A percentile compares a stretch with the other conserved stretches of the same genome.
These are phyloP conservation scores for Centrocercus urophasianus DNA, from an alignment of 2,113 vertebrate genomes.

Conservation along the genomic window DNA sequence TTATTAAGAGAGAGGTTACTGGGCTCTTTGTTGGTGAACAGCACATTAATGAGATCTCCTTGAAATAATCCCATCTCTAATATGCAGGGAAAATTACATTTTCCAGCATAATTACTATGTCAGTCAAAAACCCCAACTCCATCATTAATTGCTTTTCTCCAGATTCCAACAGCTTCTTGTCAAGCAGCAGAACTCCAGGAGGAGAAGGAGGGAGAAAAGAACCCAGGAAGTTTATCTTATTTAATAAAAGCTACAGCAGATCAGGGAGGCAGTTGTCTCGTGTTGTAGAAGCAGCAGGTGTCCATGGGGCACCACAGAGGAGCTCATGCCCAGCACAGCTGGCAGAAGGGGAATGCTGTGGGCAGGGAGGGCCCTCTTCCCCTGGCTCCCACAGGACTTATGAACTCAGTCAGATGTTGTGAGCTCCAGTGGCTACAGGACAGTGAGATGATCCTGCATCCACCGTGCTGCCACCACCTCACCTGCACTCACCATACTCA, in stretches of 20 bases:
- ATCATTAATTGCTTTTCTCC: constrained; percentile 68
- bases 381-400: not conserved
- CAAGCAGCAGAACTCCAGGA: constrained; percentile 32
- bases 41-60: constrained; percentile 72
- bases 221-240: not conserved
- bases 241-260: not conserved
- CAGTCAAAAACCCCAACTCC: constrained; percentile 66
- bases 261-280: not conserved
- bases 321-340: not conserved
- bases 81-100: constrained; percentile 77
- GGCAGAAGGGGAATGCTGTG: not conserved
- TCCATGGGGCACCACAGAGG: not conserved
- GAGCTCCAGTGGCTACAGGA: fast-evolving
- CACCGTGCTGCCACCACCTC: not conserved
- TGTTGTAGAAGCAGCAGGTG: not conserved
- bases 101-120: constrained; percentile 73
- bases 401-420: not conserved
- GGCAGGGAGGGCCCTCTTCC: not conserved
- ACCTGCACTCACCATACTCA: not conserved
- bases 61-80: constrained; percentile 77
- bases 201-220: not conserved
- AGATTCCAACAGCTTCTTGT: constrained; percentile 58
- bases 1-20: constrained; percentile 71
- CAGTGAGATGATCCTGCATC: not conserved
- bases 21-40: constrained; percentile 67